These are phyloP conservation scores for Ariopsis seemanni DNA, from an alignment of 2,113 vertebrate genomes.

Conservation along the genomic window DNA sequence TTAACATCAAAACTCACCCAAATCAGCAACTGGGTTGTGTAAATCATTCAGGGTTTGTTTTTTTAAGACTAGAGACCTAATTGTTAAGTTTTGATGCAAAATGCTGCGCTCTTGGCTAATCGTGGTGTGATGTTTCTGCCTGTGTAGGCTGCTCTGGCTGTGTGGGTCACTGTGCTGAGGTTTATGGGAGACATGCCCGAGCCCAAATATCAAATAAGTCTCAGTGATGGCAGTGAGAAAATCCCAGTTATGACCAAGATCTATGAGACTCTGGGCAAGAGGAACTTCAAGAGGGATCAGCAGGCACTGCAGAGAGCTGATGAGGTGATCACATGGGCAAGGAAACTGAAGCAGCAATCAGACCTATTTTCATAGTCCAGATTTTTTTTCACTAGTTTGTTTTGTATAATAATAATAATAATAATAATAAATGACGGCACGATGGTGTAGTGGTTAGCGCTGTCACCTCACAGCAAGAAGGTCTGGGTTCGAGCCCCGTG, in stretches of 20 bases:
- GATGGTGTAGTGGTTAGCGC: too few relatives aligned
- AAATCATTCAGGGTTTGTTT: not conserved
- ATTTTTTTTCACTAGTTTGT: not conserved
- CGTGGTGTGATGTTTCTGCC: not conserved
- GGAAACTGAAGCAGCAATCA: not conserved
- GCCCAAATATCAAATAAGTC: conserved; percentile 93
- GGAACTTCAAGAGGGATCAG: conserved; percentile 91
- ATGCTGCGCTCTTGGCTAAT: not conserved
- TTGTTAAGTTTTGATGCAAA: not conserved
- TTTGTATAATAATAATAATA: too few relatives aligned
- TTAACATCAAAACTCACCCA: not conserved
- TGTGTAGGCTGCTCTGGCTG: conserved; percentile 87
- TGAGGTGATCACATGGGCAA: conserved; percentile 76
- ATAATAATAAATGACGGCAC: not conserved
- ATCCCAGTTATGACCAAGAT: conserved; percentile 99
- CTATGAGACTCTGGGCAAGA: conserved; percentile 96
- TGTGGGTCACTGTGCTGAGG: conserved; percentile 95
- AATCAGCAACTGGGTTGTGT: not conserved
- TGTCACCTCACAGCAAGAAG: too few relatives aligned
- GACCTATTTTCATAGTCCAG: not conserved
- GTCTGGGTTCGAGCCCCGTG: too few relatives aligned
- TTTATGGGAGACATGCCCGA: conserved; percentile 99
- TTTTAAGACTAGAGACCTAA: not conserved
- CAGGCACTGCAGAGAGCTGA: conserved; percentile 90
- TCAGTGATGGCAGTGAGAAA: conserved; percentile 94